phyloP scores from a whole-genome alignment of 2,888 invertebrate species.

The Drosophila kambysellisi region DNA sequence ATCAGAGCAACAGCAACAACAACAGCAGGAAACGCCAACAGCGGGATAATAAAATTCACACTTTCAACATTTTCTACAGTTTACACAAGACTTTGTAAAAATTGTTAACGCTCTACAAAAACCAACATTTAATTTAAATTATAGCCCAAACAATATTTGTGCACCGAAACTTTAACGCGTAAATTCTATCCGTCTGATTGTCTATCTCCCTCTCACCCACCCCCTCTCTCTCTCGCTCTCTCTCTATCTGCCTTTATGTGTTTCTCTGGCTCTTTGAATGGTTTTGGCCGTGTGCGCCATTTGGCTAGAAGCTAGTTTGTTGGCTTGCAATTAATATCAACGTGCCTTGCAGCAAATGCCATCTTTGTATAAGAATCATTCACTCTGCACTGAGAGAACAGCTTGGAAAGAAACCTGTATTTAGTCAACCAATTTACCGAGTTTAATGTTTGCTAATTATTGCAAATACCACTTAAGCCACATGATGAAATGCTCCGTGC shows the following conservation, averaged over 20 bases:
- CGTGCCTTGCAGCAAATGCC: constrained; percentile 29
- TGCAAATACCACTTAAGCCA: neutral
- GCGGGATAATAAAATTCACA: constrained; percentile 43
- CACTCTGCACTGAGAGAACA: constrained; percentile 38
- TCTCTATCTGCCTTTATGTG: neutral
- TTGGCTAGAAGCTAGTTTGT: constrained; percentile 27
- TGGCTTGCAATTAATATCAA: constrained; percentile 63
- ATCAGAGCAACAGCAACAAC: neutral
- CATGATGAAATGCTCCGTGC: neutral
- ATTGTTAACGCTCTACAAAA: constrained; percentile 59
- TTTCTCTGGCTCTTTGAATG: constrained; percentile 1
- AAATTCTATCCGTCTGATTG: constrained; percentile 56
- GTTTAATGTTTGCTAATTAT: neutral
- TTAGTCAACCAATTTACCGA: neutral
- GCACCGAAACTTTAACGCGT: constrained; percentile 69
- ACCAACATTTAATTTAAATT: constrained; percentile 74
- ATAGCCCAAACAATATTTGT: constrained; percentile 71
- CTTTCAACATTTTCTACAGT: constrained; percentile 23
- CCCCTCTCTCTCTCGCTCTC: neutral
- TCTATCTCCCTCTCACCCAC: constrained; percentile 20
- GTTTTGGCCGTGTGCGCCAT: constrained; percentile 7
- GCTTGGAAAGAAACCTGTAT: neutral
- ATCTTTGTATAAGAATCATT: constrained; percentile 53
- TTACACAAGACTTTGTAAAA: constrained; percentile 55
- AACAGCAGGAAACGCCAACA: constrained; percentile 1